A percentile compares a stretch with the other conserved stretches of the same genome.
Conservation (phyloP, 2,888 invertebrate genomes). For the Eupithecia dodoneata region DNA sequence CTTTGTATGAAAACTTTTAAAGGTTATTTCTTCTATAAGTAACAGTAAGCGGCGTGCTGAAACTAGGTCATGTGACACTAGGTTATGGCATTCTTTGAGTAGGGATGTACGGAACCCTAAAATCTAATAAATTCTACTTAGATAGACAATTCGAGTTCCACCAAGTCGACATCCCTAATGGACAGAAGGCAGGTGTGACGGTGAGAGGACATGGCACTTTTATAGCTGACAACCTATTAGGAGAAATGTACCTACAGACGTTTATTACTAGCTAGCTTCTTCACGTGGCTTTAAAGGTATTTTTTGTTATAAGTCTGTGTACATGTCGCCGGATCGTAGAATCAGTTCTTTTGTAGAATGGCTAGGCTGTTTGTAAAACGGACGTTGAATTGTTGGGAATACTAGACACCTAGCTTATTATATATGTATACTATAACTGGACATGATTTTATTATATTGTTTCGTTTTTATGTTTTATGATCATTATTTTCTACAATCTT, state of each 20-base stretch:
- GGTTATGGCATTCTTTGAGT: not conserved
- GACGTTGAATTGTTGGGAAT: too few relatives aligned
- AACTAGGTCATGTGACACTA: not conserved
- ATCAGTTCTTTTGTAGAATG: too few relatives aligned
- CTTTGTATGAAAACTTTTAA: too few relatives aligned
- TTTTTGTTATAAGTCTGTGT: not conserved
- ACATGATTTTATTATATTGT: too few relatives aligned
- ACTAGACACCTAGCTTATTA: too few relatives aligned
- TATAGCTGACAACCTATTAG: conserved; percentile 9
- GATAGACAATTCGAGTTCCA: not conserved
- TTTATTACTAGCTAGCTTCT: not conserved
- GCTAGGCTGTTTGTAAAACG: too few relatives aligned
- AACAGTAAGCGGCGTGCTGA: not conserved
- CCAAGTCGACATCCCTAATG: not conserved
- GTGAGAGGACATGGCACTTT: not conserved
- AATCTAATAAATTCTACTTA: conserved; percentile 1
- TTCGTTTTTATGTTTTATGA: too few relatives aligned
- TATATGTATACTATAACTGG: too few relatives aligned
- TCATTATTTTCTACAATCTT: too few relatives aligned
- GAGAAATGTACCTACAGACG: not conserved
- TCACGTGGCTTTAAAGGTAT: not conserved
- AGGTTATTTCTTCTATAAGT: too few relatives aligned
- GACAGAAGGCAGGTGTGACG: conserved; percentile 9
- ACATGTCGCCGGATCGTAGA: too few relatives aligned
- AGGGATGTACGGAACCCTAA: not conserved